Conservation (phyloP, 2,888 invertebrate genomes). For the Calephelis perditalis region DNA sequence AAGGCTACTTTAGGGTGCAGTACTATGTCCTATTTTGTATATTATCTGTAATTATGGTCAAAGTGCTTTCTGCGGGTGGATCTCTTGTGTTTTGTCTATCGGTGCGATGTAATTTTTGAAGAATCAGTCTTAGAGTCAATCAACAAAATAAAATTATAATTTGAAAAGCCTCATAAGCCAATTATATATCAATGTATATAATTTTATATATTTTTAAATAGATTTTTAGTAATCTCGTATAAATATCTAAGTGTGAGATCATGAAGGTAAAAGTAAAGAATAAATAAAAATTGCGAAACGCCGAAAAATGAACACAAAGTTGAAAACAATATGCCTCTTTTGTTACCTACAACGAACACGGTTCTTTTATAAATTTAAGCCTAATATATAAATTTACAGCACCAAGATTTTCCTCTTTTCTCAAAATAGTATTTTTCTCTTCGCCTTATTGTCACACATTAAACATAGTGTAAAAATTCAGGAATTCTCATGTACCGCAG, state of each 20-base stretch:
- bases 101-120: constrained; percentile 60
- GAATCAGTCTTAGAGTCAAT: constrained; percentile 67
- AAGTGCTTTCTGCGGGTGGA: constrained; percentile 58
- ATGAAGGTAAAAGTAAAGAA: constrained; percentile 69
- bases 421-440: constrained; percentile 72
- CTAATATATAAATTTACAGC: constrained; percentile 79
- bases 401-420: constrained; percentile 76
- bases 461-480: constrained; percentile 71
- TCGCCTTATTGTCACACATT: constrained; percentile 77
- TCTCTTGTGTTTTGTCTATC: constrained; percentile 39
- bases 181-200: constrained; percentile 71
- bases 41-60: constrained; percentile 33
- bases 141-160: constrained; percentile 57
- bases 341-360: constrained; percentile 72
- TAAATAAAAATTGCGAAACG: constrained; percentile 66
- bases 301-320: constrained; percentile 74
- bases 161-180: constrained; percentile 75
- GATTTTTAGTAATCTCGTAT: constrained; percentile 74
- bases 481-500: constrained; percentile 68
- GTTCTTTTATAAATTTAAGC: constrained; percentile 74
- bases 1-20: constrained; percentile 11
- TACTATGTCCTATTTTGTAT: constrained; percentile 30
- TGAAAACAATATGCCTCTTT: constrained; percentile 74
- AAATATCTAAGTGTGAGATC: constrained; percentile 77
- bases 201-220: constrained; percentile 56